Base-by-base conservation (phyloP, 1,140 invertebrate species). In the Centruroides sculpturatus region DNA sequence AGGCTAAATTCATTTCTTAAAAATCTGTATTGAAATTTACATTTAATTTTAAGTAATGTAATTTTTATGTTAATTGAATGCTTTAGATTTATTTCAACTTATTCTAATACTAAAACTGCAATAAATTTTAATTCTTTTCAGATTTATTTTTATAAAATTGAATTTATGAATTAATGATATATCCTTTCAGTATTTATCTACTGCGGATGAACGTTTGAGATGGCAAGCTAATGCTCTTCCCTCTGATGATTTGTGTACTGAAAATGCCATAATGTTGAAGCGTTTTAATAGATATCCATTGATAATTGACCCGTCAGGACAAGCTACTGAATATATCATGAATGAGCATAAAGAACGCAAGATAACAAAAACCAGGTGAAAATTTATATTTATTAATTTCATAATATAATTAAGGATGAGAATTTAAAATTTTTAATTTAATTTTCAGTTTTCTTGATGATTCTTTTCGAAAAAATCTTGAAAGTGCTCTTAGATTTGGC, bases 211-310 rank as follows among this genome's bases (percentile, higher is more conserved):
- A 74, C 78, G 96, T 52, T 78, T 99, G 7, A 82, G 93, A 65
- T 99, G 97, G 97, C 92, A 96, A 74, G 92, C 92, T 0, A 95
- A 98, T 77, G 87, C 92, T 10, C 75, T 99, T 63, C 95, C 97
- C 5, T 85, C 90, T 0, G 97, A 99, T 77, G 95, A 99, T 73
- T 79, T 99, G 8, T 99, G 96, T 72, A 96, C 92, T 0, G 97
- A 99, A 76, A 99, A 99, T 77, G 95, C 96, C 3, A 99, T 99
- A 66, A 99, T 99, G 94, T 76, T 99, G 49, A 94, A 92, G 77
- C 83, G 96, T 10, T 99, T 98, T 80, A 99, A 99, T 75, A 83
- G 97, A 56, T 99, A 98, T 75, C 97, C 97, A 9, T 76, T 99
- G 13, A 98, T 99, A 64, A 99, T 99, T 69, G 97, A 99, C 80